phyloP scores from a whole-genome alignment of 2,888 invertebrate species.

The Philereme vetulata region DNA sequence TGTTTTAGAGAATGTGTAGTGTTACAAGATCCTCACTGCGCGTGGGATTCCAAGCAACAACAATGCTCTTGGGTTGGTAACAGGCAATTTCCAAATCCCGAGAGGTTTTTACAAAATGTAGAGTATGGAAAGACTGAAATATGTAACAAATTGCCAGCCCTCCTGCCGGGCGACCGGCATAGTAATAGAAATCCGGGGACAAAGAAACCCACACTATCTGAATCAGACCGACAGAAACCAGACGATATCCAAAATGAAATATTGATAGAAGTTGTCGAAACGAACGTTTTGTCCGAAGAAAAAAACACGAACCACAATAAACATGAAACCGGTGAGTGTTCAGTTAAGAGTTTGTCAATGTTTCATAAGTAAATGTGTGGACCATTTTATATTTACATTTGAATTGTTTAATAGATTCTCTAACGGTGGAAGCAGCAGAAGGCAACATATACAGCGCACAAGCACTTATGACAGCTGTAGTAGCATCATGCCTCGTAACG shows the following conservation, averaged over 20 bases:
- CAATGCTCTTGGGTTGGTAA: constrained; percentile 83
- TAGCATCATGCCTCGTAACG: constrained; percentile 91
- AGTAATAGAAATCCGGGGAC: constrained; percentile 74
- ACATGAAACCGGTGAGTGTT: constrained; percentile 72
- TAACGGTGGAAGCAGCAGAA: constrained; percentile 83
- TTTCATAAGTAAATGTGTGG: not conserved
- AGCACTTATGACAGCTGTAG: constrained; percentile 91
- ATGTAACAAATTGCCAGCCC: constrained; percentile 78
- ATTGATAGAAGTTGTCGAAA: constrained; percentile 86
- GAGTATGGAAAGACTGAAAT: constrained; percentile 86
- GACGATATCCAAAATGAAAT: constrained; percentile 86
- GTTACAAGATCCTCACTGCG: constrained; percentile 98
- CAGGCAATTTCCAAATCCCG: constrained; percentile 84
- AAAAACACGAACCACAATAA: constrained; percentile 77
- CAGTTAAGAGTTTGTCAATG: not conserved
- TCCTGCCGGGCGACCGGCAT: constrained; percentile 68
- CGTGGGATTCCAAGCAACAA: constrained; percentile 92
- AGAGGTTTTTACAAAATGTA: constrained; percentile 89
- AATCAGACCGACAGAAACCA: constrained; percentile 80
- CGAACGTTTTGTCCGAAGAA: constrained; percentile 84
- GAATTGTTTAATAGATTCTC: constrained; percentile 55
- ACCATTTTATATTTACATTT: not conserved
- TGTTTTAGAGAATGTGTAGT: constrained; percentile 92
- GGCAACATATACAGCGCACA: constrained; percentile 91
- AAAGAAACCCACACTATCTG: constrained; percentile 70